Evolutionary conservation across 2,797 vertebrate species (phyloP), one percentile per base, ranked within the genome.

Genomic region (Zalophus californianus): DNA sequence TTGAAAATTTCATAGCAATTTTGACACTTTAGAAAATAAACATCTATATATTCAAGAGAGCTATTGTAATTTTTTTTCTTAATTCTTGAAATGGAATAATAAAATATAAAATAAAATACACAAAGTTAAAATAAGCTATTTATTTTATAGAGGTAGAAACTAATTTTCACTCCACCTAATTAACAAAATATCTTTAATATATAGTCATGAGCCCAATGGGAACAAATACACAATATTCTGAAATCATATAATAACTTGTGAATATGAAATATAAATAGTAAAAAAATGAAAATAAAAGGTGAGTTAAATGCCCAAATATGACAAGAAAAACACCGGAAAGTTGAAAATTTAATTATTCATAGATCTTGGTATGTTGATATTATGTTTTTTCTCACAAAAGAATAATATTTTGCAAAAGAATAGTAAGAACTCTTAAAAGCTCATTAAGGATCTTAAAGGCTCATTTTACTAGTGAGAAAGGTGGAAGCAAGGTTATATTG

Each of bases 1-100:
- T 96, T 52, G 15, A 98, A 92, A 92, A n/a, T 79, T 80, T 83
- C 14, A 52, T 50, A 90, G n/a, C 32, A 91, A 52, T 90, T 64
- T 93, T 29, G 92, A 87, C 48, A 72, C 0, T 70, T n/a, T 25
- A 83, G 3, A 93, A 5, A 44, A 85, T 90, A 48, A 83, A 32
- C 6, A 35, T 83, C 5, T 82, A 58, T 66, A 21, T 83, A 62
- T 87, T 92, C 14, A 93, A 66, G 35, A 82, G 44, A 75, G 8
- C 4, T 66, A 35, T n/a, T 88, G 0, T 16, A 64, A 25, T 83
- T 50, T 27, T 96, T 96, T 79, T 60, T 60, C 44, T 85, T 41
- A 16, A 54, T 75, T 73, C 4, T 41, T 60, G 0, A 16, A 87
- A 52, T 70, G 3, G 7, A 90, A 86, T 10, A 41, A 48, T 72